Conservation (phyloP, 2,888 invertebrate genomes). For the Drosophila buzzatii region DNA sequence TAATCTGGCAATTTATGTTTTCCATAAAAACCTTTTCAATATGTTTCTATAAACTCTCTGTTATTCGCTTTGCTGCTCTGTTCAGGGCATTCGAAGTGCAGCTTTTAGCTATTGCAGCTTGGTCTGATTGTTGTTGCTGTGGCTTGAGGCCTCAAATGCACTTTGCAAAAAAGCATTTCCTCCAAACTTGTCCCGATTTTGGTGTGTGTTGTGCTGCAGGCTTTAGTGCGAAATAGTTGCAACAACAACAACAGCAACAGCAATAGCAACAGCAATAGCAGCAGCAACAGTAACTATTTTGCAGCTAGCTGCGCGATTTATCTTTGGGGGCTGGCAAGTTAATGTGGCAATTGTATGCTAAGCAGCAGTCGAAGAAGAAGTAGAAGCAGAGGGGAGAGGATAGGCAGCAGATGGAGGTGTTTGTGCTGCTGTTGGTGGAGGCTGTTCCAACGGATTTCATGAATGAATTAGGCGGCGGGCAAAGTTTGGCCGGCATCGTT, state of each 20-base stretch:
- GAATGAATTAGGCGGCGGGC: slow-evolving; percentile 73
- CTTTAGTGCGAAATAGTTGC: slow-evolving; percentile 74
- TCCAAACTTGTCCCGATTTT: slow-evolving; percentile 79
- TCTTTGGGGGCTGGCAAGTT: slow-evolving; percentile 76
- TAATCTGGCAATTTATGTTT: no score
- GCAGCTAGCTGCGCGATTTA: slow-evolving; percentile 73
- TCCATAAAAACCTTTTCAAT: not conserved
- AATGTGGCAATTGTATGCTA: slow-evolving; percentile 82
- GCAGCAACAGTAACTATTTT: slow-evolving; percentile 49
- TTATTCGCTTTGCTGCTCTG: no score
- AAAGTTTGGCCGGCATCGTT: slow-evolving; percentile 62
- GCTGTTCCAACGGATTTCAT: slow-evolving; percentile 71
- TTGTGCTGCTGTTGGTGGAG: slow-evolving; percentile 27
- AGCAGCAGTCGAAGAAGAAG: slow-evolving; percentile 62
- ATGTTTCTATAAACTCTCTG: not conserved
- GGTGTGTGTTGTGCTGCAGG: slow-evolving; percentile 62
- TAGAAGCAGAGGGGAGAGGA: not conserved
- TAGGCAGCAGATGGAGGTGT: not conserved
- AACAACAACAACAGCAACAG: slow-evolving; percentile 40
- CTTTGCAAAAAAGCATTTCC: slow-evolving; percentile 81
- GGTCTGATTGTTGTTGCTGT: slow-evolving; percentile 34
- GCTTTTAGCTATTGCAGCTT: slow-evolving; percentile 10
- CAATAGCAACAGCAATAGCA: slow-evolving; percentile 9
- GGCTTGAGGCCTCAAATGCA: slow-evolving; percentile 81
- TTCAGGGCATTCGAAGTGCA: slow-evolving; percentile 8